These are phyloP conservation scores for Prionace glauca DNA, from an alignment of 2,797 vertebrate species.

Conservation along the genomic window DNA sequence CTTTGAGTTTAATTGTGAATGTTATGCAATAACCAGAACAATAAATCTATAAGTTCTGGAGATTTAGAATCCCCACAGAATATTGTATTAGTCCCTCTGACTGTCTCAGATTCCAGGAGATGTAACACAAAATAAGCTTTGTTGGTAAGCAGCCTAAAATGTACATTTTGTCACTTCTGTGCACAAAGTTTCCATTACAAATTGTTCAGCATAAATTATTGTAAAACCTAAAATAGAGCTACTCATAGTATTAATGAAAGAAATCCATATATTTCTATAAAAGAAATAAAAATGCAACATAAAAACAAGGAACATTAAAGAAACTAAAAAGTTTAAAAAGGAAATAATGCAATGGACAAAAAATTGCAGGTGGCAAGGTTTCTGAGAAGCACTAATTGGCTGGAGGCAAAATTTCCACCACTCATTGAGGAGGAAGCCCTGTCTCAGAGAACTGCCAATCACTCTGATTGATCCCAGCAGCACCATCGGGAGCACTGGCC, in stretches of 20 bases:
- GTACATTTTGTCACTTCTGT: not conserved
- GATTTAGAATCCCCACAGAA: not conserved
- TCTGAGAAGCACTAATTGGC: no score
- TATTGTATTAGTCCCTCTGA: not conserved
- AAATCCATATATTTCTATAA: not conserved
- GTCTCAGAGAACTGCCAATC: no score
- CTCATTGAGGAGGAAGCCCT: no score
- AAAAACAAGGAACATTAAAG: not conserved
- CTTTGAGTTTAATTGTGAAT: not conserved
- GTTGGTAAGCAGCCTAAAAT: not conserved
- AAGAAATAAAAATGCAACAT: not conserved
- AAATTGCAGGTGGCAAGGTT: no score
- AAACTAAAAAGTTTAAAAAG: not conserved
- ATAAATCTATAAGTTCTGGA: not conserved
- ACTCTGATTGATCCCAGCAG: no score
- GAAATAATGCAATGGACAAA: no score
- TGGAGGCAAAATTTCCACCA: no score
- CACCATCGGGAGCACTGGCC: no score
- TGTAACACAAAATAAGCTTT: not conserved
- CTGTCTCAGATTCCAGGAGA: not conserved
- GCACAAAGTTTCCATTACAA: not conserved
- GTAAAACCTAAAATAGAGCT: not conserved
- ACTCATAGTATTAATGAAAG: not conserved
- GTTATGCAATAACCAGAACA: not conserved
- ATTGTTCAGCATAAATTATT: not conserved